These are phyloP conservation scores for Melanotaenia duboulayi DNA, from an alignment of 2,113 vertebrate genomes.

Conservation along the genomic window DNA sequence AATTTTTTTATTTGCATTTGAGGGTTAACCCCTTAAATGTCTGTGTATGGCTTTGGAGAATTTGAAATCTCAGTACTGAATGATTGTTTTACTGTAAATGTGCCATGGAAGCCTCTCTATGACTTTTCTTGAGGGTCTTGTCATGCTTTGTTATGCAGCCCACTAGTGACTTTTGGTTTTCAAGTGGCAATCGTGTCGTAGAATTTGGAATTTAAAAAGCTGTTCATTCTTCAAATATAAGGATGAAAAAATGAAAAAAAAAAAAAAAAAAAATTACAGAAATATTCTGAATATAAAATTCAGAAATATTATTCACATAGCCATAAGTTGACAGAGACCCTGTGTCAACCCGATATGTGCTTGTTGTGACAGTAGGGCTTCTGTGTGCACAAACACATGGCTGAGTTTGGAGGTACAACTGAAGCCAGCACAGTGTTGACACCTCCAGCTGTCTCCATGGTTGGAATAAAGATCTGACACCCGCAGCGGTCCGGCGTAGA, in stretches of 20 bases:
- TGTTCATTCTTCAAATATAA: conserved; percentile 1
- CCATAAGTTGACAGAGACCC: conserved; percentile 15
- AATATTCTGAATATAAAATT: too few relatives aligned
- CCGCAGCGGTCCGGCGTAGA: conserved; percentile 65
- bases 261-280: background rate
- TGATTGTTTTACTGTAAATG: conserved; percentile 82
- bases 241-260: background rate
- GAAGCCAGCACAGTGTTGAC: conserved; percentile 77
- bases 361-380: conserved; percentile 79
- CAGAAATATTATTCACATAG: conserved; percentile 1
- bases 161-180: conserved; percentile 54
- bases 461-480: conserved; percentile 81
- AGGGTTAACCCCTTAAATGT: conserved; percentile 77
- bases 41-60: conserved; percentile 70
- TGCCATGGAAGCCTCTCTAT: conserved; percentile 74
- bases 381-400: conserved; percentile 73
- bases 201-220: conserved; percentile 7
- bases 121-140: conserved; percentile 68
- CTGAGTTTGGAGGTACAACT: conserved; percentile 70
- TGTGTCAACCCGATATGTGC: conserved; percentile 60
- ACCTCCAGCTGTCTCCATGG: conserved; percentile 84
- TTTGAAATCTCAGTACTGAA: conserved; percentile 75
- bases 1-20: conserved; percentile 82
- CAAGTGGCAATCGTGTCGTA: conserved; percentile 39
- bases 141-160: conserved; percentile 72